Percentiles rank a stretch among this genome's conserved stretches.
Conservation (phyloP, 1,140 invertebrate species). For the Campoletis sonorensis region DNA sequence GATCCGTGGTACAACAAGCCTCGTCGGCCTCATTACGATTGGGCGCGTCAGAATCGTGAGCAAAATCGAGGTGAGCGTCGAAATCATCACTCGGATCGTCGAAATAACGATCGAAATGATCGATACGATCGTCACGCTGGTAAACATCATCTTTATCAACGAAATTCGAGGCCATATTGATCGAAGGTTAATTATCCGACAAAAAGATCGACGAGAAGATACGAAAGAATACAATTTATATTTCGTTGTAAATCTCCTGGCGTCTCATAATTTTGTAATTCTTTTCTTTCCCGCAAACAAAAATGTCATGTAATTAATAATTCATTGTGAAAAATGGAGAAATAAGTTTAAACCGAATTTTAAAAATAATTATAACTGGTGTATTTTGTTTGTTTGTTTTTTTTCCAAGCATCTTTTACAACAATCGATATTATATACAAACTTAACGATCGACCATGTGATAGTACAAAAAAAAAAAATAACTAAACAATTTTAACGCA, state of each 20-base stretch:
- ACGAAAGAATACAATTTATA: not conserved
- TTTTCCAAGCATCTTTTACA: conserved; percentile 58
- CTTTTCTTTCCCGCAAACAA: too few species aligned
- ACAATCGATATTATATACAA: conserved; percentile 57
- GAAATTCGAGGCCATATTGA: conserved; percentile 44
- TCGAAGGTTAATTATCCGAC: conserved; percentile 23
- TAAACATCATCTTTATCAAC: conserved; percentile 44
- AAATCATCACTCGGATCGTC: conserved; percentile 42
- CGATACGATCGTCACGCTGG: conserved; percentile 44
- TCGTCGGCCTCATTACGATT: conserved; percentile 49
- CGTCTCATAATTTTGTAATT: too few species aligned
- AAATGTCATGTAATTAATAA: conserved; percentile 21
- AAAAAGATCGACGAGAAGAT: conserved; percentile 37
- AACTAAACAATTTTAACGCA: conserved; percentile 59
- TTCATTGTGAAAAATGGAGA: conserved; percentile 44
- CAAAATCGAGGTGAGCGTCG: conserved; percentile 26
- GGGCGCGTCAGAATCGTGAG: conserved; percentile 38
- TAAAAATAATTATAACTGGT: conserved; percentile 59
- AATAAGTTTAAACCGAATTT: conserved; percentile 49
- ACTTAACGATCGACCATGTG: conserved; percentile 47
- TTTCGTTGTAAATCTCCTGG: not conserved
- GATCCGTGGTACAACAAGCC: conserved; percentile 74
- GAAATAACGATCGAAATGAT: conserved; percentile 36
- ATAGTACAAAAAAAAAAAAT: conserved; percentile 61
- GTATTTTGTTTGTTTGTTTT: conserved; percentile 46